Base-by-base conservation (phyloP, 2,888 invertebrate genomes). In the Campoletis raptor region DNA sequence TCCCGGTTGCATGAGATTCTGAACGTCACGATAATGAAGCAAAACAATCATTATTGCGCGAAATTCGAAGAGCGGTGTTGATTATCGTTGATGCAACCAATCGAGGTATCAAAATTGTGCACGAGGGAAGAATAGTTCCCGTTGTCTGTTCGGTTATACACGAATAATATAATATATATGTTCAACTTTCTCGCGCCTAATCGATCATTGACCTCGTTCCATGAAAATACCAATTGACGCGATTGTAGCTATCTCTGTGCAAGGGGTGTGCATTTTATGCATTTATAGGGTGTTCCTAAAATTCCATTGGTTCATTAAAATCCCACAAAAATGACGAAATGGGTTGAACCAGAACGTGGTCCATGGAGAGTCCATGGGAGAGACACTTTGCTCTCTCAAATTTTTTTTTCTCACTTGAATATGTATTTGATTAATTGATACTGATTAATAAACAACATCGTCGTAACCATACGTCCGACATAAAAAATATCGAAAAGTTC, bases 131-230 rank as follows among this genome's bases (percentile, higher is more conserved):
- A 66, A 61, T 76, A 9, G 21, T 57, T 42, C n/a, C 21, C 10
- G 45, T 66, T 30, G 15, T 42, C 24, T 36, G 21, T 52, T n/a
- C 21, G 36, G 10, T 45, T 10, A 72, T 21, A n/a, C n/a, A 2
- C 30, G 67, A 36, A 66, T 83, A 52, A n/a, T 42, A 73, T 24
- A 54, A 54, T 37, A 67, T 66, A 30, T 42, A 48, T 61, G n/a
- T 30, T 36, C 10, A 12, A 36, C 70, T 83, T 83, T 83, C 82
- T 83, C 85, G 61, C 61, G 64, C 37, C 79, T 82, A 85, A 85
- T 85, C 85, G 85, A 85, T 80, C 85, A 85, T 85, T 85, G 82
- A 83, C 82, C 85, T 83, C 79, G 82, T 82, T 85, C 54, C 79
- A 66, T 74, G 79, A 82, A 85, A 82, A 85, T 79, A 83, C 79